These are phyloP conservation scores for Rhynchomys soricoides DNA, from an alignment of 2,113 vertebrate species.

Conservation along the genomic window DNA sequence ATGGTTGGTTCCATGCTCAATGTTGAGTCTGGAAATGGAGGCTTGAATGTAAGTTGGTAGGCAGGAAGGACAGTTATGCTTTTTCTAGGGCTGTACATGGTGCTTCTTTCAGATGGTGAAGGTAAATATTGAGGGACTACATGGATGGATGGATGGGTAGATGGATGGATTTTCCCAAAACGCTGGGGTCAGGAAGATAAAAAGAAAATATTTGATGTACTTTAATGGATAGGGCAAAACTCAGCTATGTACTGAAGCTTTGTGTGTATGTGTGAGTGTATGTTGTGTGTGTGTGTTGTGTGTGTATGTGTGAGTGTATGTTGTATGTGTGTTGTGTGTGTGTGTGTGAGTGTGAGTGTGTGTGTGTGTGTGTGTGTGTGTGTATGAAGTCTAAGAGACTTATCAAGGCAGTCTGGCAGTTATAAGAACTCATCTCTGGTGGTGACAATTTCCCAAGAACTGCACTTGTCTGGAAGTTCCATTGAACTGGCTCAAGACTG, in stretches of 20 bases:
- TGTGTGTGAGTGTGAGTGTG: background rate
- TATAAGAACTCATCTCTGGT: background rate
- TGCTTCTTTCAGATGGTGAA: background rate
- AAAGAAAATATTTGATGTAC: background rate
- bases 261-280: background rate
- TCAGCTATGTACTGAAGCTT: background rate
- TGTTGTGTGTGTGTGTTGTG: background rate
- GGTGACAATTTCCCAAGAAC: background rate
- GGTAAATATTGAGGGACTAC: background rate
- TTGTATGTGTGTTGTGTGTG: background rate
- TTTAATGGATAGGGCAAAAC: background rate
- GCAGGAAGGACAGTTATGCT: background rate
- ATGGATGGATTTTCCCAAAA: background rate
- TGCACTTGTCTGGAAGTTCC: conserved; percentile 46
- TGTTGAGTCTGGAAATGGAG: background rate
- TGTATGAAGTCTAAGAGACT: background rate
- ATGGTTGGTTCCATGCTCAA: background rate
- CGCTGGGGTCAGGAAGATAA: background rate
- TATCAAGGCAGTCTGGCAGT: background rate
- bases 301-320: background rate
- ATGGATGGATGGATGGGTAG: background rate
- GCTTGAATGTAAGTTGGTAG: background rate
- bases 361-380: background rate
- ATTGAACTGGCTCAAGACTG: conserved; percentile 66
- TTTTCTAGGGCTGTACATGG: background rate